These are phyloP conservation scores for Rhagonycha fulva DNA, from an alignment of 2,888 invertebrate species.

Conservation along the genomic window DNA sequence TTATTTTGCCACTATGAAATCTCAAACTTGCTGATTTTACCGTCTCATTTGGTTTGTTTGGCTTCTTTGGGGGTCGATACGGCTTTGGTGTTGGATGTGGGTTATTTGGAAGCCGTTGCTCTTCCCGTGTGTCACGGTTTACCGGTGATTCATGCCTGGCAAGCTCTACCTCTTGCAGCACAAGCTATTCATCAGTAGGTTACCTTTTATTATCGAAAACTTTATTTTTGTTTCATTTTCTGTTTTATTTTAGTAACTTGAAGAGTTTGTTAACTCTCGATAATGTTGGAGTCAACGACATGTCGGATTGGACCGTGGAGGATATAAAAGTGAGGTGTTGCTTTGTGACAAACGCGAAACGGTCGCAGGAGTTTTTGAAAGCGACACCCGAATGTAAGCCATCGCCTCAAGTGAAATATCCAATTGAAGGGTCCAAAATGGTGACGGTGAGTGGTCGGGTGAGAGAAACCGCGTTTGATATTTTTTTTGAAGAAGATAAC, in stretches of 20 bases:
- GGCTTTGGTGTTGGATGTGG: constrained; percentile 85
- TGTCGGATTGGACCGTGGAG: constrained; percentile 67
- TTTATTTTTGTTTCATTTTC: constrained; percentile 4
- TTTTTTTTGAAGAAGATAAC: constrained; percentile 83
- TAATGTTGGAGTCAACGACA: constrained; percentile 55
- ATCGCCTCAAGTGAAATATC: constrained; percentile 69
- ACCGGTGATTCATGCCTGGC: constrained; percentile 83
- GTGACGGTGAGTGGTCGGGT: constrained; percentile 69
- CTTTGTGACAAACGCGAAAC: constrained; percentile 78
- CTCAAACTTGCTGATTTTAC: constrained; percentile 64
- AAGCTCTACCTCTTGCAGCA: constrained; percentile 79
- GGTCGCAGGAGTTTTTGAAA: constrained; percentile 63
- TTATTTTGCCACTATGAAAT: constrained; percentile 79
- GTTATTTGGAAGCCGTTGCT: constrained; percentile 80
- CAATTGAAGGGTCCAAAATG: constrained; percentile 65
- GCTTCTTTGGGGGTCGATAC: constrained; percentile 82
- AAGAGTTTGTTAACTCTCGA: constrained; percentile 54
- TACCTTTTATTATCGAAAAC: constrained; percentile 32
- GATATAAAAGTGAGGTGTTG: constrained; percentile 86
- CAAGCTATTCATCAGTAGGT: constrained; percentile 71
- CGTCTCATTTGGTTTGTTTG: constrained; percentile 82
- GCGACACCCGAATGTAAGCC: constrained; percentile 55
- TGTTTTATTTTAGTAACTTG: constrained; percentile 44
- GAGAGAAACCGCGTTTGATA: constrained; percentile 82
- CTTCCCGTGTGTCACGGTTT: constrained; percentile 87